Conservation (phyloP, 1,140 invertebrate species). For the Zelostemma sp. region DNA sequence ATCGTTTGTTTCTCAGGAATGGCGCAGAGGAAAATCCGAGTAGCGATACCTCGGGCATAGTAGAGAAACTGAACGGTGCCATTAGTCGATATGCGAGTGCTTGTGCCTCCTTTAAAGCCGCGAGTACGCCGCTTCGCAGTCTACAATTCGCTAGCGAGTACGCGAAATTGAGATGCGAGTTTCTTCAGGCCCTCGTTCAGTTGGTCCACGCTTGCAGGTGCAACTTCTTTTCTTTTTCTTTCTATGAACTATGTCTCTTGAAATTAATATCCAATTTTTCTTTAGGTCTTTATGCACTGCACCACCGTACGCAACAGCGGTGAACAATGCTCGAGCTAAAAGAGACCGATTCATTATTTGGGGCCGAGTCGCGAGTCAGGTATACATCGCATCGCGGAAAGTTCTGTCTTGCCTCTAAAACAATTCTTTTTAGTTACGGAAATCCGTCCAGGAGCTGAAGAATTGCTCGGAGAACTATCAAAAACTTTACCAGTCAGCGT, state of each 20-base stretch:
- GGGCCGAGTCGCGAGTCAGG: conserved; percentile 85
- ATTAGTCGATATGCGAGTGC: conserved; percentile 76
- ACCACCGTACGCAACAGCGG: conserved; percentile 92
- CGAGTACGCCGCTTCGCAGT: conserved; percentile 76
- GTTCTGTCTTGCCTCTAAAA: no score
- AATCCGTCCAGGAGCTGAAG: conserved; percentile 82
- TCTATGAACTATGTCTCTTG: not conserved
- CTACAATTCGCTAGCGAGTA: conserved; percentile 86
- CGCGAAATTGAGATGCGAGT: conserved; percentile 80
- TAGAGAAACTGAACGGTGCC: conserved; percentile 74
- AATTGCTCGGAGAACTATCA: conserved; percentile 83
- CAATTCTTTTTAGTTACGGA: conserved; percentile 75
- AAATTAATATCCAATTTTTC: conserved; percentile 11
- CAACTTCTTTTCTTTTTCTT: conserved; percentile 7
- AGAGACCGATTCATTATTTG: conserved; percentile 87
- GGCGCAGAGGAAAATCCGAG: conserved; percentile 54
- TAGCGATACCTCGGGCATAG: conserved; percentile 59
- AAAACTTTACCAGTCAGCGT: conserved; percentile 89
- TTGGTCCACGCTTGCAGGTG: conserved; percentile 80
- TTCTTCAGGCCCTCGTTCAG: conserved; percentile 82
- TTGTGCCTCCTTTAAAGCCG: conserved; percentile 80
- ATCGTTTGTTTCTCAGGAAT: conserved; percentile 41
- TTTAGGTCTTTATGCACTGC: conserved; percentile 84
- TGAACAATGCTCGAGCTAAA: conserved; percentile 81
- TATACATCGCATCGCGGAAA: no score